A percentile compares a stretch with the other conserved stretches of the same genome.
Evolutionary conservation across 2,113 vertebrate genomes (phyloP).

Genomic region (Epinephelus moara): DNA sequence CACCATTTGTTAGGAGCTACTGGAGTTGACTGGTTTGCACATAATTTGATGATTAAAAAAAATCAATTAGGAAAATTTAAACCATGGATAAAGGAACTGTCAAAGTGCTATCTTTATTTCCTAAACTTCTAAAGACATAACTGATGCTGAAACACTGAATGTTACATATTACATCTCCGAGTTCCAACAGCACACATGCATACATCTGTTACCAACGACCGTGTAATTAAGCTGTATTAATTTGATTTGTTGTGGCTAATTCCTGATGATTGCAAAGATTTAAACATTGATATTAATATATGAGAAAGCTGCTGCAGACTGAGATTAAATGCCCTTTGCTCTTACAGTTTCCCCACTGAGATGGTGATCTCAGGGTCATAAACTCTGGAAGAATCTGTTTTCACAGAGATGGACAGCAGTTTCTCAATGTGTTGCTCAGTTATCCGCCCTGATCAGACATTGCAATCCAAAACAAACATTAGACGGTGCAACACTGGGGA

Average conservation of each 20-base stretch:
- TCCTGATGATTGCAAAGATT: not conserved
- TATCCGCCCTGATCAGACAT: slow-evolving; percentile 32
- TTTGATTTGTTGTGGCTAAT: not conserved
- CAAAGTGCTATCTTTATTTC: slow-evolving; percentile 4
- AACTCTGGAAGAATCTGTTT: slow-evolving; percentile 37
- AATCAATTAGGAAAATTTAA: slow-evolving; percentile 3
- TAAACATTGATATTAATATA: not conserved
- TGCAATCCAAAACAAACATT: slow-evolving; percentile 13
- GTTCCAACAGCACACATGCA: not conserved
- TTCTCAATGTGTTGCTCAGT: slow-evolving; percentile 37
- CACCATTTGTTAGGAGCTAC: not conserved
- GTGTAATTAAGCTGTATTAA: not conserved
- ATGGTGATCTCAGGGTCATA: slow-evolving; percentile 6
- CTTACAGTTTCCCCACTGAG: slow-evolving; percentile 19
- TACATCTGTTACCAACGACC: slow-evolving; percentile 8
- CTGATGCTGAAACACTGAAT: not conserved
- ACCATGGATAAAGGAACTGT: not conserved
- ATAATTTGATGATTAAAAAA: not conserved
- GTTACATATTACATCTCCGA: not conserved
- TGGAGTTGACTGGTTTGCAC: not conserved
- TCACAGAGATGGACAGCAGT: slow-evolving; percentile 10
- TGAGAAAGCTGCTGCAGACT: not conserved
- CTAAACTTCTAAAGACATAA: not conserved
- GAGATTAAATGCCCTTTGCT: not conserved
- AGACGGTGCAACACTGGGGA: not conserved